Evolutionary conservation across 1,140 invertebrate species (phyloP), one percentile per base, ranked within the genome.

Genomic region (Drosophila mojavensis): DNA sequence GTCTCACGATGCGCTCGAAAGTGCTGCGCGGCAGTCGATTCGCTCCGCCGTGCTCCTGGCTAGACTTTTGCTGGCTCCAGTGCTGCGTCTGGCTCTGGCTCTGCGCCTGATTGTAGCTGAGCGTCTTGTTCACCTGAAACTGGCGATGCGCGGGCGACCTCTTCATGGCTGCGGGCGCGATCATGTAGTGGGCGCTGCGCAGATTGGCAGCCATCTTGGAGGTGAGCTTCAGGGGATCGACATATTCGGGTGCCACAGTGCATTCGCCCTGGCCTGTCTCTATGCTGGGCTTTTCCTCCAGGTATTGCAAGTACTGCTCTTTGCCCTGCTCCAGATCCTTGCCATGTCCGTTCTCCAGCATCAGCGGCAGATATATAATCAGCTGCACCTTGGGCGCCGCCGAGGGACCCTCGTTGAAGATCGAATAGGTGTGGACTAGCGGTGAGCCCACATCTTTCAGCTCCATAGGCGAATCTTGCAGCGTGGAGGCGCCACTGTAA

Each of bases 301-400:
- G 93, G 91, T 99, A 99, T 0, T 98, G 93, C 10, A 99, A 93
- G 96, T 98, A 98, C 92, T 98, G 98, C 47, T 97, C 97, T 79
- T 96, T 94, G 2, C 56, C 74, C 24, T 48, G 59, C 30, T 72
- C 11, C 93, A 90, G 15, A 60, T 66, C 76, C 50, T 41, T 15
- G 1, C 13, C 50, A 0, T 95, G 95, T 13, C 96, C 94, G 79
- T 96, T 97, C 20, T 96, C 95, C 1, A 98, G 95, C 93, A 98
- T 97, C 85, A 96, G 95, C 0, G 98, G 98, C 98, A 98, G 98
- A 2, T 95, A 94, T 66, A 99, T 96, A 28, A 94, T 93, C n/a
- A 99, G 95, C 81, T 95, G 94, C 0, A 98, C 93, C 33, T 94
- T 94, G 6, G 95, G 94, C 3, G 98, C 96, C 82, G 95, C 94